These are phyloP conservation scores for Pseudoatta argentina DNA, from an alignment of 1,140 invertebrate genomes.

Conservation along the genomic window DNA sequence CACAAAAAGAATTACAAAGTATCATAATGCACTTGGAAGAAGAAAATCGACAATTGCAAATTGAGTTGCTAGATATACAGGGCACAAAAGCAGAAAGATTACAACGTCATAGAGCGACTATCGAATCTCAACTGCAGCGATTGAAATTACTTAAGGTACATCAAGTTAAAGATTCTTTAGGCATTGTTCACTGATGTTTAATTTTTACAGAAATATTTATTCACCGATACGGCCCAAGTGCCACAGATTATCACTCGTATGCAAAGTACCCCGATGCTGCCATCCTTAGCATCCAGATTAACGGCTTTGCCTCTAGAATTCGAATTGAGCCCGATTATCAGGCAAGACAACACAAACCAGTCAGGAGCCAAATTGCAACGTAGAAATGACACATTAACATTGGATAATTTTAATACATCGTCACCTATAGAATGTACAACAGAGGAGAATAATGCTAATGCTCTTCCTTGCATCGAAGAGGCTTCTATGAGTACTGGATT, in stretches of 20 bases:
- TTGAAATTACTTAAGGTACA: slow-evolving; percentile 85
- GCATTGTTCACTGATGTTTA: slow-evolving; percentile 17
- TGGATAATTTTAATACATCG: slow-evolving; percentile 60
- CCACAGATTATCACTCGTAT: slow-evolving; percentile 78
- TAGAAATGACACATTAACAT: slow-evolving; percentile 48
- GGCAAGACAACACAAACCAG: slow-evolving; percentile 74
- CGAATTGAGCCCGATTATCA: slow-evolving; percentile 85
- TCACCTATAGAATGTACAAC: slow-evolving; percentile 22
- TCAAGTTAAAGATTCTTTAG: slow-evolving; percentile 2
- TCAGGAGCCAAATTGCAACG: slow-evolving; percentile 62
- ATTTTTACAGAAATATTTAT: slow-evolving; percentile 82
- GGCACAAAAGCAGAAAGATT: slow-evolving; percentile 82
- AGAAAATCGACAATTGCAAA: slow-evolving; percentile 85
- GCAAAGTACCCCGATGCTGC: slow-evolving; percentile 85
- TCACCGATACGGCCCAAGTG: slow-evolving; percentile 75
- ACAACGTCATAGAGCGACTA: slow-evolving; percentile 82
- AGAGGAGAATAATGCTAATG: slow-evolving; percentile 49
- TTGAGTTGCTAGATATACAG: slow-evolving; percentile 82
- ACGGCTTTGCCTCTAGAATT: slow-evolving; percentile 82
- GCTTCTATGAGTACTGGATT: slow-evolving; percentile 66
- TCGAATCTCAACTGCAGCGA: slow-evolving; percentile 86
- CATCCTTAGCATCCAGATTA: slow-evolving; percentile 78
- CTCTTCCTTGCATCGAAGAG: slow-evolving; percentile 49
- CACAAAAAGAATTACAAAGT: slow-evolving; percentile 87
- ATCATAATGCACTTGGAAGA: slow-evolving; percentile 87